These are phyloP conservation scores for Umimayanthus kanabou DNA, from an alignment of 92 coral and sea anemone species.

Conservation along the genomic window DNA sequence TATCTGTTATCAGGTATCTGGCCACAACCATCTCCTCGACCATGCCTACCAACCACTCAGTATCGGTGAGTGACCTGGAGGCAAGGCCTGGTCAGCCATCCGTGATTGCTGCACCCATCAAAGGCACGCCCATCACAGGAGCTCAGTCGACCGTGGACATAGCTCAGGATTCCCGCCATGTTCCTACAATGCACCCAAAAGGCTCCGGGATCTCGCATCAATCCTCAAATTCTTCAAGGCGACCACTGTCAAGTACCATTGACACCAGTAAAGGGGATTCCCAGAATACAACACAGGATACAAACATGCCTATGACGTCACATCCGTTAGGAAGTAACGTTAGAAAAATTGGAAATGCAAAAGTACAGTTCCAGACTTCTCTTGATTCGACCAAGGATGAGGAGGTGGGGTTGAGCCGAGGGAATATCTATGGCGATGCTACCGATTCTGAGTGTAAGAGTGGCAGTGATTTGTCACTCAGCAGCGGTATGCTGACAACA, in stretches of 20 bases:
- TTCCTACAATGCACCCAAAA: background rate
- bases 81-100: slow-evolving; percentile 70
- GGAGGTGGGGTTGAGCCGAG: slow-evolving; percentile 17
- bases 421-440: slow-evolving; percentile 18
- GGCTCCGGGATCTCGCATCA: slow-evolving; percentile 4
- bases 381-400: slow-evolving; percentile 11
- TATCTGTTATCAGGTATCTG: slow-evolving; percentile 36
- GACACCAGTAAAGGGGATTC: slow-evolving; percentile 55
- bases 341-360: background rate
- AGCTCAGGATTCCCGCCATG: background rate
- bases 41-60: slow-evolving; percentile 56
- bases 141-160: background rate
- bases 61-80: slow-evolving; percentile 57
- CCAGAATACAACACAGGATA: slow-evolving; percentile 52
- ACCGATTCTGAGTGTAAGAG: slow-evolving; percentile 53
- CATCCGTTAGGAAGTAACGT: background rate
- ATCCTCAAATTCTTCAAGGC: slow-evolving; percentile 45
- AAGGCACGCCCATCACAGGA: slow-evolving; percentile 40
- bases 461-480: slow-evolving; percentile 58
- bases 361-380: background rate
- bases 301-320: slow-evolving; percentile 27
- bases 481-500: slow-evolving; percentile 54
- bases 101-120: slow-evolving; percentile 67
- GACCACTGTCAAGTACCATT: slow-evolving; percentile 66
- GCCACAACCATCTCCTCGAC: slow-evolving; percentile 39